Percentiles rank a stretch among this genome's conserved stretches.
phyloP scores from a whole-genome alignment of 2,113 vertebrate species.

The Macquaria ambigua region DNA sequence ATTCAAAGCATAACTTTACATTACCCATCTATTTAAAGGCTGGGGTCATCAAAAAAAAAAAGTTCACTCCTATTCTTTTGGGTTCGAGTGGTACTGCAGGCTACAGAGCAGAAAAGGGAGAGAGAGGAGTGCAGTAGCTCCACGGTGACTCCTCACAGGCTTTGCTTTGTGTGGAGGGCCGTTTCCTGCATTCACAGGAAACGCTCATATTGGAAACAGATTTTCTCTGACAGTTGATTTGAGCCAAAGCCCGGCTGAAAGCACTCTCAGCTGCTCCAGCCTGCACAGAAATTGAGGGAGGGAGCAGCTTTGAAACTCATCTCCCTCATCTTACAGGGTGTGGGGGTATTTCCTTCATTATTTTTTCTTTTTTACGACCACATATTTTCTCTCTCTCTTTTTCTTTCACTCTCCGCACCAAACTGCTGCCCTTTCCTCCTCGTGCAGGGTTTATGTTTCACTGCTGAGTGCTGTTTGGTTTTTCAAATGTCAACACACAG shows the following conservation, averaged over 20 bases:
- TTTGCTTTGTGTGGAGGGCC: constrained; percentile 84
- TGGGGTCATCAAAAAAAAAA: not conserved
- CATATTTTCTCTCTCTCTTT: constrained; percentile 46
- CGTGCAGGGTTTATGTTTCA: constrained; percentile 67
- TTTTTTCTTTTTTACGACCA: constrained; percentile 64
- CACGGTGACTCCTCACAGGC: constrained; percentile 66
- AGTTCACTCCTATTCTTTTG: not conserved
- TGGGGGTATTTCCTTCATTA: constrained; percentile 68
- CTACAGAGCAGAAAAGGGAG: constrained; percentile 40
- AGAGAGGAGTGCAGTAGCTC: constrained; percentile 74
- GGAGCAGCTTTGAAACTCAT: constrained; percentile 76
- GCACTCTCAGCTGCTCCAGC: constrained; percentile 68
- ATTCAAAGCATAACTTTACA: not conserved
- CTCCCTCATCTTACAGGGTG: constrained; percentile 65
- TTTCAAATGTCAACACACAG: constrained; percentile 80
- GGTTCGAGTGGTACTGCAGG: constrained; percentile 11
- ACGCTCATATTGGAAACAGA: constrained; percentile 89
- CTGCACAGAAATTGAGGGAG: constrained; percentile 34
- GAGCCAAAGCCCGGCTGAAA: constrained; percentile 75
- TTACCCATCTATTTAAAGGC: not conserved
- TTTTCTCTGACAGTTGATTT: constrained; percentile 80
- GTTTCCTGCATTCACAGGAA: constrained; percentile 90
- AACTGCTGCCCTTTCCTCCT: constrained; percentile 25
- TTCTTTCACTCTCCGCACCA: constrained; percentile 32
- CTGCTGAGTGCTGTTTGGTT: constrained; percentile 75